phyloP scores from a whole-genome alignment of 1,140 invertebrate genomes.

The Papilio helenus region DNA sequence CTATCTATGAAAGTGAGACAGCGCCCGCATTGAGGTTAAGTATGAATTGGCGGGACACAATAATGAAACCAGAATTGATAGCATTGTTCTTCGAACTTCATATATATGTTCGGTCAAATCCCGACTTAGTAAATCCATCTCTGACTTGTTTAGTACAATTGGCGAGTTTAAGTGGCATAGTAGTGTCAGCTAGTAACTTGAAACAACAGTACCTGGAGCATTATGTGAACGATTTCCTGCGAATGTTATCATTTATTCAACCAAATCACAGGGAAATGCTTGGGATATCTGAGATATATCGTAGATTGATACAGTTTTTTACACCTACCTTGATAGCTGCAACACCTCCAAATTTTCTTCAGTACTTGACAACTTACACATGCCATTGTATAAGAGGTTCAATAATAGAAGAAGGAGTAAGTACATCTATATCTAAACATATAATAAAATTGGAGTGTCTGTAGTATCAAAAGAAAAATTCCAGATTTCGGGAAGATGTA shows the following conservation, averaged over 20 bases:
- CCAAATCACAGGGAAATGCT: slow-evolving; percentile 86
- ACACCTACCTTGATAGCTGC: slow-evolving; percentile 81
- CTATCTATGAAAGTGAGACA: slow-evolving; percentile 87
- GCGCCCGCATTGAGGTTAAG: slow-evolving; percentile 86
- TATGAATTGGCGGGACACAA: slow-evolving; percentile 88
- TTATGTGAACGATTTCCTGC: slow-evolving; percentile 88
- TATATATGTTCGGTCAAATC: slow-evolving; percentile 90
- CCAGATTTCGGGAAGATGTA: no score
- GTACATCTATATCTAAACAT: no score
- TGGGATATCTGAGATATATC: slow-evolving; percentile 87
- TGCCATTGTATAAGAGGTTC: slow-evolving; percentile 89
- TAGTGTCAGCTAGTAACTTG: slow-evolving; percentile 85
- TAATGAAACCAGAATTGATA: slow-evolving; percentile 89
- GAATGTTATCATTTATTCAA: slow-evolving; percentile 86
- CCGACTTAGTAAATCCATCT: slow-evolving; percentile 89
- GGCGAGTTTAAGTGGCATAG: slow-evolving; percentile 87
- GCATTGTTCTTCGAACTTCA: slow-evolving; percentile 93
- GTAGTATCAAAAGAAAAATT: no score
- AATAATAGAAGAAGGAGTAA: slow-evolving; percentile 89
- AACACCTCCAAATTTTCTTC: slow-evolving; percentile 81
- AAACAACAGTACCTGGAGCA: slow-evolving; percentile 88
- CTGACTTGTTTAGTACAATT: slow-evolving; percentile 92
- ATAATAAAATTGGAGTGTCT: no score
- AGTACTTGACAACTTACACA: slow-evolving; percentile 88
- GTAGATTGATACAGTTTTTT: slow-evolving; percentile 87